phyloP scores from a whole-genome alignment of 2,888 invertebrate species.

The Sipha maydis region DNA sequence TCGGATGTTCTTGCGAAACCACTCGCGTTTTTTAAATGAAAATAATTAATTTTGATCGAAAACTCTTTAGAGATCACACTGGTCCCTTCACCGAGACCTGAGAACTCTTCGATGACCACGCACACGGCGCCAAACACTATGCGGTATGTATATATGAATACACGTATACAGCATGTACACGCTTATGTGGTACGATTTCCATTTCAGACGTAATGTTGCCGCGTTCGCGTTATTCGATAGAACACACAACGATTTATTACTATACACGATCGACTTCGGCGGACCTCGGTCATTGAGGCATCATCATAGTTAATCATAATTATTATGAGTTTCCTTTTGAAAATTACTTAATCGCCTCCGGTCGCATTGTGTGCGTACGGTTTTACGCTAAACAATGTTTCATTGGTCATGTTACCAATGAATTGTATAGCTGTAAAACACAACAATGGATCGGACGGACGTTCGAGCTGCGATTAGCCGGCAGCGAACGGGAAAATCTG shows the following conservation, averaged over 20 bases:
- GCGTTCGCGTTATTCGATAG: neutral
- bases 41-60: no score
- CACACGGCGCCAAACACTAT: no score
- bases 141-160: no score
- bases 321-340: neutral
- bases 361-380: neutral
- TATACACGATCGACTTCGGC: no score
- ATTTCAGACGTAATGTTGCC: neutral
- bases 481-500: neutral
- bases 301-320: neutral
- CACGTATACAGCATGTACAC: no score
- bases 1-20: neutral
- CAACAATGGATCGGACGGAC: neutral
- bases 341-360: conserved; percentile 10
- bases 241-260: no score
- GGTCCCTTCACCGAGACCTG: no score
- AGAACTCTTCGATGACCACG: no score
- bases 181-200: neutral
- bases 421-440: neutral
- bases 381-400: conserved; percentile 8
- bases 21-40: neutral
- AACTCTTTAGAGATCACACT: no score
- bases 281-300: no score
- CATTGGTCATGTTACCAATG: neutral
- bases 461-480: neutral